Evolutionary conservation across 2,797 vertebrate genomes (phyloP).

Genomic region (Psittacula derbiana): DNA sequence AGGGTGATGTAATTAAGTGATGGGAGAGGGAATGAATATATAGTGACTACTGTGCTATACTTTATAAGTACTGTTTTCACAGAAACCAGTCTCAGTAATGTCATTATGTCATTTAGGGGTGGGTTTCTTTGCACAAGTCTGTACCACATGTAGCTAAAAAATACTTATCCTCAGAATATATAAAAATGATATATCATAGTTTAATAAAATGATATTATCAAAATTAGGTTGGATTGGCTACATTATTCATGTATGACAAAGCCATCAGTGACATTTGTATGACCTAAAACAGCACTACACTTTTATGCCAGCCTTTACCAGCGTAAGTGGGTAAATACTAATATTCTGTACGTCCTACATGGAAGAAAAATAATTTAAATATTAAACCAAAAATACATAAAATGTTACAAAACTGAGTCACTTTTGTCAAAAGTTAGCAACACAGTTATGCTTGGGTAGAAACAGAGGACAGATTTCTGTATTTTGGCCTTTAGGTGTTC

Average conservation of each 20-base stretch:
- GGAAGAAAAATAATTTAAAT: neutral
- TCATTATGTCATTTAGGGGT: conserved; percentile 54
- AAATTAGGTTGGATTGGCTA: neutral
- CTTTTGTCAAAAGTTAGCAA: neutral
- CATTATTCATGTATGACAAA: neutral
- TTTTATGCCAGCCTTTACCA: neutral
- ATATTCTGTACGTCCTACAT: neutral
- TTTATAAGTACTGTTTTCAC: conserved; percentile 72
- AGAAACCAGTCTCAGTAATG: conserved; percentile 45
- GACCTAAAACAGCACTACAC: neutral
- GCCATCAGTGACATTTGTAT: neutral
- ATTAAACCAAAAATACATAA: neutral
- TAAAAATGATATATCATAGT: neutral
- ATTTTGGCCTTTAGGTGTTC: neutral
- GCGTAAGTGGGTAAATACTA: neutral
- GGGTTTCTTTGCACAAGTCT: neutral
- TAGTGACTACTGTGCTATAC: conserved; percentile 60
- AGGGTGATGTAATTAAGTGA: conserved; percentile 95
- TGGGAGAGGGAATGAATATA: conserved; percentile 78
- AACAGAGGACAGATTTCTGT: neutral
- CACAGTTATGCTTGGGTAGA: neutral
- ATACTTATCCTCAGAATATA: neutral
- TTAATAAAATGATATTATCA: neutral
- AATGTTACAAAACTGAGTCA: neutral
- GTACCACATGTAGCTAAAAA: conserved; percentile 9